Conservation (phyloP, 2,113 vertebrate genomes). For the Gymnorhina tibicen region DNA sequence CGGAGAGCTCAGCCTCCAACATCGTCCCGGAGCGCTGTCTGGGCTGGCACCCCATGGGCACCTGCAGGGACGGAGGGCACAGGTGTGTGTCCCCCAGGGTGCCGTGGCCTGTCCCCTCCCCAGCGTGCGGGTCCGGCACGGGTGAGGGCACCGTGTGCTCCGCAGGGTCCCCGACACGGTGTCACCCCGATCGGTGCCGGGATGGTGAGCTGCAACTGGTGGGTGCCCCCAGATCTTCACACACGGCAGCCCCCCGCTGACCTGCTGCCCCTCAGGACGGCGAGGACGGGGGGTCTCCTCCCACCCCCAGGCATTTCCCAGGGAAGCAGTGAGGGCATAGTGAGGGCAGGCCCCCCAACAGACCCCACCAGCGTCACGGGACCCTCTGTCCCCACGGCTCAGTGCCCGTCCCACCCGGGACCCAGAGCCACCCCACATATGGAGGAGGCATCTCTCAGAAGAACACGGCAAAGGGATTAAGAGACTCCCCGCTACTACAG, state of each 20-base stretch:
- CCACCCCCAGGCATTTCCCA: no score
- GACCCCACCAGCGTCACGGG: not conserved
- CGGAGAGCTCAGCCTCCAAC: not conserved
- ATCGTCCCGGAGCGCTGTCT: not conserved
- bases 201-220: not conserved
- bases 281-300: not conserved
- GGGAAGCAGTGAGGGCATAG: not conserved
- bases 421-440: not conserved
- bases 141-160: not conserved
- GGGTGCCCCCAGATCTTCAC: not conserved
- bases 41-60: not conserved
- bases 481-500: rapidly evolving
- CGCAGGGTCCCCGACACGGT: not conserved
- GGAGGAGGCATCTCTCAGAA: not conserved
- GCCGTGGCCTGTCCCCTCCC: not conserved
- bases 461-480: not conserved
- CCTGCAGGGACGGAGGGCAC: not conserved
- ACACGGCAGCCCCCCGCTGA: rapidly evolving
- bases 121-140: rapidly evolving
- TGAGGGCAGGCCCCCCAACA: not conserved
- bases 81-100: not conserved
- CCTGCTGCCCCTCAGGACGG: not conserved
- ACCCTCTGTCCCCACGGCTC: not conserved
- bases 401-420: not conserved
- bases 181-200: not conserved